Evolutionary conservation across 2,797 vertebrate species (phyloP).

Genomic region (Melanotaenia trifasciata): DNA sequence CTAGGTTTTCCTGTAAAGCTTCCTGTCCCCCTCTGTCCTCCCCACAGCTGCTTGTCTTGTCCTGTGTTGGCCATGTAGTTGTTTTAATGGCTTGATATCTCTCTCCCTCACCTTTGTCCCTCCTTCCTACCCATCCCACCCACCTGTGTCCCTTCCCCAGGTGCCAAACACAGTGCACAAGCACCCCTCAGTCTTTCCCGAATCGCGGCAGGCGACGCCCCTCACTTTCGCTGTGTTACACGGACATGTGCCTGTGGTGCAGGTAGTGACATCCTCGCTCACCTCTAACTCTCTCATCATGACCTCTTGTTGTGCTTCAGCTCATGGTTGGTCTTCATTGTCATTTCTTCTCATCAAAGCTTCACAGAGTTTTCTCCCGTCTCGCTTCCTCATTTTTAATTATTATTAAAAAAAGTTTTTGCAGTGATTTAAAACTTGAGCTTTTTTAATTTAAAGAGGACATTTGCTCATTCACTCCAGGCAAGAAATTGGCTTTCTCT

Average conservation of each 20-base stretch:
- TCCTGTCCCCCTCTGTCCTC: conserved; percentile 28
- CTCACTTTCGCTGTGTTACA: conserved; percentile 99
- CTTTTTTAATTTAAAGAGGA: conserved; percentile 3
- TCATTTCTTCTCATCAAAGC: conserved; percentile 56
- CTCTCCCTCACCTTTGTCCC: conserved; percentile 67
- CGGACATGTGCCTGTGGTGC: conserved; percentile 99
- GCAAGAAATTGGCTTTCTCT: conserved; percentile 10
- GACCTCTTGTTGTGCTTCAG: conserved; percentile 67
- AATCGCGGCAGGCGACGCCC: conserved; percentile 98
- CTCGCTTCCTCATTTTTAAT: background rate
- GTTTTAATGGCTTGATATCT: conserved; percentile 77
- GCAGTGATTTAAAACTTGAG: background rate
- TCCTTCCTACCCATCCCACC: conserved; percentile 51
- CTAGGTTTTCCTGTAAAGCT: conserved; percentile 46
- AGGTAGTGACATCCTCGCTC: conserved; percentile 87
- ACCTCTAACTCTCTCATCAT: conserved; percentile 66
- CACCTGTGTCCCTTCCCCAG: conserved; percentile 86
- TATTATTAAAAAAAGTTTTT: background rate
- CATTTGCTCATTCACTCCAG: background rate
- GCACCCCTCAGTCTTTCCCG: conserved; percentile 98
- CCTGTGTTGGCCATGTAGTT: conserved; percentile 48
- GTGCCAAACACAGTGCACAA: conserved; percentile 99
- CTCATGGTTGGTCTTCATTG: conserved; percentile 62
- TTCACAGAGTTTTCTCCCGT: conserved; percentile 48
- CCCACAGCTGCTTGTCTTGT: conserved; percentile 67